Conservation (phyloP, 1,140 invertebrate genomes). For the Heliconius congener region DNA sequence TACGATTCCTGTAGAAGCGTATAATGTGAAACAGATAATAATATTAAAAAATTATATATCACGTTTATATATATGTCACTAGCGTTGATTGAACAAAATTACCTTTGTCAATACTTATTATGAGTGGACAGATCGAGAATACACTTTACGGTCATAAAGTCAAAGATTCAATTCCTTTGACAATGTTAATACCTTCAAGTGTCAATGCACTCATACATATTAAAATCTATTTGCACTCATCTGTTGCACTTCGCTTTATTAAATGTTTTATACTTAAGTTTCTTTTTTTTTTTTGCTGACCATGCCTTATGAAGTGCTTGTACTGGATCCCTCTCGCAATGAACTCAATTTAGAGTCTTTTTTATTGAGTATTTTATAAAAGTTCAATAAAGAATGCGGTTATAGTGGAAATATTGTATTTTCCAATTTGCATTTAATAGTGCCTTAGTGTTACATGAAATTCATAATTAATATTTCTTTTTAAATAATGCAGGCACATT, state of each 20-base stretch:
- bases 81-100: slow-evolving; percentile 37
- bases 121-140: slow-evolving; percentile 24
- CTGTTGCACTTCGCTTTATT: slow-evolving; percentile 53
- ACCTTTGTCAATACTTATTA: slow-evolving; percentile 52
- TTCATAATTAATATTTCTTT: neutral
- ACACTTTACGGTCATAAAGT: slow-evolving; percentile 29
- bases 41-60: neutral
- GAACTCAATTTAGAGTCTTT: neutral
- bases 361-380: neutral
- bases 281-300: slow-evolving; percentile 33
- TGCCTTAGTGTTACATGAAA: too few relatives aligned
- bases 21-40: neutral
- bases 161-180: slow-evolving; percentile 35
- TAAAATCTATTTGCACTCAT: slow-evolving; percentile 55
- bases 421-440: neutral
- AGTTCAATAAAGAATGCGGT: neutral
- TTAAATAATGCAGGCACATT: neutral
- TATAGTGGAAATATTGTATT: neutral
- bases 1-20: too few relatives aligned
- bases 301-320: slow-evolving; percentile 32
- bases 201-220: slow-evolving; percentile 56
- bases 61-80: slow-evolving; percentile 1
- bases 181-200: slow-evolving; percentile 25
- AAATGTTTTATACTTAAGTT: slow-evolving; percentile 46
- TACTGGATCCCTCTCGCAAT: slow-evolving; percentile 14